Base-by-base conservation (phyloP, 1,140 invertebrate species). In the Globodera ellingtonae region DNA sequence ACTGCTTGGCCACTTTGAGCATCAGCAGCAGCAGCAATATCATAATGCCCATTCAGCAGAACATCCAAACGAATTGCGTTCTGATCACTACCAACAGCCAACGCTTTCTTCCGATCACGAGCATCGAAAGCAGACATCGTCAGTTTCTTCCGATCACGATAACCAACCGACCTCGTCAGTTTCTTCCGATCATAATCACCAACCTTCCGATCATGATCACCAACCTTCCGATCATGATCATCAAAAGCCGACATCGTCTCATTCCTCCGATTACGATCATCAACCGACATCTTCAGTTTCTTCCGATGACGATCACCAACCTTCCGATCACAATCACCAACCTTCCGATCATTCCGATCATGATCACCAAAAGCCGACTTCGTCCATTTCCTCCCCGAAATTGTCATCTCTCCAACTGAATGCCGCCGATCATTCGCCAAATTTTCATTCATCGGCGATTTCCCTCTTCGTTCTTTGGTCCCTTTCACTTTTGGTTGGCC, bases 391-490 rank as follows among this genome's bases (percentile, higher is more conserved):
- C 1, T 35, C 35, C 1, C 35, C 35, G 35, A 35, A 35, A 35
- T 35, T 35, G 35, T 35, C 35, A 35, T 35, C 35, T 35, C 35
- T 2, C 35, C 35, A 35, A 35, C 35, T 35, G 35, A 35, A 2
- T 35, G 35, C 1, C 35, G 35, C 3, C 1, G 35, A 35, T 35
- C 35, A 35, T 35, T 35, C 35, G 35, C 35, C 35, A 35, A 35
- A 35, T 35, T 35, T 35, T 0, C 35, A 13, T 48, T 56, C 24
- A 10, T 73, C 72, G 18, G 59, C 86, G 13, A 56, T 84, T n/a
- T 76, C 83, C 13, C 56, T 84, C 50, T 86, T 86, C 67, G 8
- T 86, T 46, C 52, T 84, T 44, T 82, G 76, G 81, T 52, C 75
- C 0, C 18, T 80, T 46, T 84, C 77, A 15, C 66, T 83, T 35